A percentile compares a stretch with the other conserved stretches of the same genome.
Evolutionary conservation across 1,140 invertebrate genomes (phyloP).

Genomic region (Drosophila mojavensis): DNA sequence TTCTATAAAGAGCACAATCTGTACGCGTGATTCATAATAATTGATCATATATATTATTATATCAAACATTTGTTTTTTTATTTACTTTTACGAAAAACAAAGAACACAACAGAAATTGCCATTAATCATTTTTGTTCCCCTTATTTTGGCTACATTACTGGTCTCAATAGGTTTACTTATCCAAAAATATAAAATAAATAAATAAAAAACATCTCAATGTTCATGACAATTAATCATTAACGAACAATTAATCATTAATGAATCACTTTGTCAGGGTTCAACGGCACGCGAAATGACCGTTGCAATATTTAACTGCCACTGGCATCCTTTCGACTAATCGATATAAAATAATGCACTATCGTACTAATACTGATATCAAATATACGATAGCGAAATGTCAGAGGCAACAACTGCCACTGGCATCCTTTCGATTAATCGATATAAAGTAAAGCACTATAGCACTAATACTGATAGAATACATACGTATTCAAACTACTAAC

Average conservation of each 20-base stretch:
- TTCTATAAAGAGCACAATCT: not conserved
- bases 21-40: constrained; percentile 25
- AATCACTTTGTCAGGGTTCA: constrained; percentile 7
- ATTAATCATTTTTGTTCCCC: constrained; percentile 3
- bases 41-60: constrained; percentile 6
- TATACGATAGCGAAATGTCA: no score
- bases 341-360: not conserved
- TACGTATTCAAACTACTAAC: not conserved
- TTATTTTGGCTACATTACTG: constrained; percentile 23
- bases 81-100: no score
- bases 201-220: constrained; percentile 11
- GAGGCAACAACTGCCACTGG: no score
- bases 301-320: not conserved
- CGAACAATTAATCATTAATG: constrained; percentile 4
- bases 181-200: not conserved
- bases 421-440: no score
- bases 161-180: constrained; percentile 13
- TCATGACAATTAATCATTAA: constrained; percentile 13
- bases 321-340: constrained; percentile 1
- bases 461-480: no score
- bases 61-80: no score
- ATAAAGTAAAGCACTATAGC: no score
- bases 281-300: not conserved
- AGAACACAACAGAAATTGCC: not conserved
- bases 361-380: not conserved